A percentile compares a stretch with the other conserved stretches of the same genome.
Evolutionary conservation across 2,888 invertebrate genomes (phyloP).

Genomic region (Latrodectus hesperus): DNA sequence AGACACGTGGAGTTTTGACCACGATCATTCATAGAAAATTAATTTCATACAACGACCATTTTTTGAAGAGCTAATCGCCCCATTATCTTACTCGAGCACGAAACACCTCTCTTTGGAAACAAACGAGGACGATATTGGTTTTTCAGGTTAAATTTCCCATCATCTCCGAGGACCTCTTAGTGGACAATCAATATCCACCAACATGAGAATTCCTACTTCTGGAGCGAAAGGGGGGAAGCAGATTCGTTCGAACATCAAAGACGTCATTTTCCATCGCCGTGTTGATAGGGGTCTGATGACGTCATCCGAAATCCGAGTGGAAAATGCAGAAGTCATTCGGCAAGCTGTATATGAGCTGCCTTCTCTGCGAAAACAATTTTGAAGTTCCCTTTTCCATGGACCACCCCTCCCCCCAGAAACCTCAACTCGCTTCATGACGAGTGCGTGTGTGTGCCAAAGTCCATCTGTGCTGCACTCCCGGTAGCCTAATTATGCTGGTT

Average conservation of each 20-base stretch:
- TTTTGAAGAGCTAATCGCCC: neutral
- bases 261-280: neutral
- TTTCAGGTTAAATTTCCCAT: neutral
- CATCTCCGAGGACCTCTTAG: neutral
- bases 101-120: too few species aligned
- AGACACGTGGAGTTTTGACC: too few species aligned
- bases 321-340: neutral
- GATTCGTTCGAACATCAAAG: too few species aligned
- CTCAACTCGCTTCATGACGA: neutral
- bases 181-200: neutral
- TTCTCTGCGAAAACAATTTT: neutral
- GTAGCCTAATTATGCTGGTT: conserved; percentile 34
- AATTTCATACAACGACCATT: neutral
- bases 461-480: conserved; percentile 13
- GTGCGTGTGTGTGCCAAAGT: neutral
- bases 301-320: neutral
- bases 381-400: neutral
- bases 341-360: neutral
- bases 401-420: neutral
- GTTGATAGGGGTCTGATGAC: neutral
- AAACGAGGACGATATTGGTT: neutral
- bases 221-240: neutral
- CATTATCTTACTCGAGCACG: neutral
- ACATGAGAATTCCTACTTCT: conserved; percentile 2
- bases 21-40: too few species aligned